phyloP scores from a whole-genome alignment of 2,797 vertebrate species.

The Clarias fuscus region DNA sequence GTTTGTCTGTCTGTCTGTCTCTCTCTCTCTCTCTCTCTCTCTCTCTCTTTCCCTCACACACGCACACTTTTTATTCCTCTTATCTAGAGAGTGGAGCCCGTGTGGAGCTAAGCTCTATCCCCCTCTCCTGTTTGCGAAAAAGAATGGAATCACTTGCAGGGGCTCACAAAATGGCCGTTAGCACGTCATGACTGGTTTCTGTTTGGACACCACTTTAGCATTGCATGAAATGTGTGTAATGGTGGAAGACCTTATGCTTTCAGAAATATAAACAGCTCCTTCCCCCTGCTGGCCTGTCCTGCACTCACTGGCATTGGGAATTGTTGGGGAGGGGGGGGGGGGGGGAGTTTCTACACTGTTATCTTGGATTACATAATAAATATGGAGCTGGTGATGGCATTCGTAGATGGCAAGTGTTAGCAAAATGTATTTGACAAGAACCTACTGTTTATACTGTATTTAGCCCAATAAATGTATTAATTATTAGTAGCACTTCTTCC shows the following conservation, averaged over 20 bases:
- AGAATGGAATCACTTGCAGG: slow-evolving; percentile 39
- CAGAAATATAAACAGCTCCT: slow-evolving; percentile 6
- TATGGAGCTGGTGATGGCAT: neutral
- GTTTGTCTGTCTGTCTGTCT: slow-evolving; percentile 1
- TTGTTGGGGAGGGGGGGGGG: no score
- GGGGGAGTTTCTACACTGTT: neutral
- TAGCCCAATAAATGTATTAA: neutral
- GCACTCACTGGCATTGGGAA: neutral
- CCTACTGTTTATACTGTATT: neutral
- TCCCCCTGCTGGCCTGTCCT: neutral
- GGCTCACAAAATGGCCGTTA: slow-evolving; percentile 45
- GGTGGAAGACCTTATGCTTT: slow-evolving; percentile 1
- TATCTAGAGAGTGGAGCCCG: neutral
- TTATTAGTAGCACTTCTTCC: neutral
- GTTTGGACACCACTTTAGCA: slow-evolving; percentile 27
- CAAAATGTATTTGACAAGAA: neutral
- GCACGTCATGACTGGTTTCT: neutral
- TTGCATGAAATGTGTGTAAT: slow-evolving; percentile 19
- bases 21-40: neutral
- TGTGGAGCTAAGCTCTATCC: slow-evolving; percentile 41
- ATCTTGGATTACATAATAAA: neutral
- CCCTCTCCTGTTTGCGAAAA: slow-evolving; percentile 53
- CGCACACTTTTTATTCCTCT: slow-evolving; percentile 10
- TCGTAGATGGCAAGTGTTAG: neutral
- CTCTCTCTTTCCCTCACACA: neutral